Conservation (phyloP, 2,113 vertebrate genomes). For the Gallinago media region DNA sequence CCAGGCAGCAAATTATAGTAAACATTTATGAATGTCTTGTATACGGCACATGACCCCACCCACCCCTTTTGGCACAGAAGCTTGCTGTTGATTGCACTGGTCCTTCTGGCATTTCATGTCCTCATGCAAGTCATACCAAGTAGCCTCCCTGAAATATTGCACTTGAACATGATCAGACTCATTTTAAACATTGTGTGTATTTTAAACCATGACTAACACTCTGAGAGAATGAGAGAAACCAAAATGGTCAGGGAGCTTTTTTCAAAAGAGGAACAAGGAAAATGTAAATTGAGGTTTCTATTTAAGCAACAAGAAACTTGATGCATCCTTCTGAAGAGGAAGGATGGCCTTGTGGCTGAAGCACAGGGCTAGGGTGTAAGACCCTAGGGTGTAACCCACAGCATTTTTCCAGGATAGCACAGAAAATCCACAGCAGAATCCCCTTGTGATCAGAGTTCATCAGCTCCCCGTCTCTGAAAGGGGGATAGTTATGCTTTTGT, state of each 20-base stretch:
- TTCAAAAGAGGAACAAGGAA: slow-evolving; percentile 26
- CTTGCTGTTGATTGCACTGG: slow-evolving; percentile 84
- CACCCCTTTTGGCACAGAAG: slow-evolving; percentile 85
- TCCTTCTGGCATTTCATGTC: slow-evolving; percentile 80
- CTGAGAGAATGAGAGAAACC: slow-evolving; percentile 57
- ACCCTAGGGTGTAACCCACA: background rate
- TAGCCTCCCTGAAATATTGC: slow-evolving; percentile 69
- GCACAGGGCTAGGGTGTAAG: background rate
- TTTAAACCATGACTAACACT: slow-evolving; percentile 70
- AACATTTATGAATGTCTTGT: slow-evolving; percentile 93
- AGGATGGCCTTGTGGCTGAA: background rate
- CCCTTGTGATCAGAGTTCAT: background rate
- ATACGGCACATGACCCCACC: slow-evolving; percentile 89
- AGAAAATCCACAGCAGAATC: background rate
- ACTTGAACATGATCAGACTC: slow-evolving; percentile 79
- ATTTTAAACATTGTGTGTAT: slow-evolving; percentile 69
- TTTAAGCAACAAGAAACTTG: background rate
- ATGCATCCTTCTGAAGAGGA: background rate
- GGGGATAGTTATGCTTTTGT: background rate
- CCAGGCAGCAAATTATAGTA: slow-evolving; percentile 88
- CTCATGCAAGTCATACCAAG: slow-evolving; percentile 72
- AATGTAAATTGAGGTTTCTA: slow-evolving; percentile 2
- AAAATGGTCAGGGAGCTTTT: slow-evolving; percentile 7
- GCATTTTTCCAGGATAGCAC: background rate
- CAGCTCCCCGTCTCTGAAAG: background rate